Base-by-base conservation (phyloP, 2,113 vertebrate species). In the Pseudorectes ferrugineus region DNA sequence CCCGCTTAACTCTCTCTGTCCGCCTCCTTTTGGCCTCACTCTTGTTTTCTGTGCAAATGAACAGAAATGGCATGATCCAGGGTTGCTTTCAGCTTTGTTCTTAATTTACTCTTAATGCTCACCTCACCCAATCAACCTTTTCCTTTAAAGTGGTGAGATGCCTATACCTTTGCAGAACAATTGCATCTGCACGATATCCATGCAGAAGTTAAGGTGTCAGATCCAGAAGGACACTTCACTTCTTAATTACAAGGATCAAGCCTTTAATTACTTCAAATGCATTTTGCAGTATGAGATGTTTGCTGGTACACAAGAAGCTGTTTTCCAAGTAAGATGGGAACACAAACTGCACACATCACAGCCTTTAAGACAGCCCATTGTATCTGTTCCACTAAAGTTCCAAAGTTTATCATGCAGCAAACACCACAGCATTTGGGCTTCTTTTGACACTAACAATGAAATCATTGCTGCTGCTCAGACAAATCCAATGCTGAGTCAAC, bases 1-100 rank as follows among this genome's bases (percentile, higher is more conserved):
- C 99, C 94, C 98, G 97, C 83, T 98, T 99, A 89, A 99, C 99
- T 92, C 99, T 98, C 94, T 99, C 99, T 10, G 99, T 99, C 88
- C 99, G 98, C 91, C 99, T 98, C 89, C 99, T 98, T 97, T 99
- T 99, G 51, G 98, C 98, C 67, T 99, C 99, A 84, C 98, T 98
- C 95, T 99, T 99, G 97, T 97, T 98, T 94, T 99, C 99, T 99
- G 96, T 91, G 86, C 73, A 95, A 97, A 96, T 35, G 70, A 97
- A 97, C 66, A 97, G 81, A 97, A 94, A 92, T 29, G 19, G 70
- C 62, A 95, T 83, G 46, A 97, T 75, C 92, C 57, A 95, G 54
- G 52, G 46, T n/a, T 94, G 46, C 59, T 75, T 61, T 59, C 36
- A 70, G 33, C 52, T 83, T 63, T 43, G 31, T 25, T 83, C 24